Conservation (phyloP, 2,113 vertebrate species). For the Axis porcinus region DNA sequence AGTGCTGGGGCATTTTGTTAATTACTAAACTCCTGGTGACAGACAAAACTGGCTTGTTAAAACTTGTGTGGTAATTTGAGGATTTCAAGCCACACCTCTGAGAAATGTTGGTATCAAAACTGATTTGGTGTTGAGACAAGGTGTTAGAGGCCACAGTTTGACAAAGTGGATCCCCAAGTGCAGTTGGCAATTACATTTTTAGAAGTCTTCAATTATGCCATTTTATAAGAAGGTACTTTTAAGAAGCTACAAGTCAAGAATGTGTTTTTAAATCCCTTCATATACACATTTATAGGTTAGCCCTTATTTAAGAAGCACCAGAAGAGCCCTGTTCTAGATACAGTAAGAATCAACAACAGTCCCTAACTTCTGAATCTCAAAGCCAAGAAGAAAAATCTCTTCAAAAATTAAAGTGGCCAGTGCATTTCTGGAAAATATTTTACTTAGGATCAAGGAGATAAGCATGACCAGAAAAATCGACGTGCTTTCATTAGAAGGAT, state of each 20-base stretch:
- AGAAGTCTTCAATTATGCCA: conserved; percentile 63
- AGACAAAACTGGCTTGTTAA: conserved; percentile 86
- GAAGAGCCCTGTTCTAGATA: neutral
- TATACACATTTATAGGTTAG: neutral
- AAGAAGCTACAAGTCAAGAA: conserved; percentile 44
- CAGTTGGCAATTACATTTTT: conserved; percentile 72
- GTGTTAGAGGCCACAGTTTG: conserved; percentile 70
- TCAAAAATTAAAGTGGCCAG: neutral
- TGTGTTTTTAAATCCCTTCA: conserved; percentile 47
- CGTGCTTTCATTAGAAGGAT: neutral
- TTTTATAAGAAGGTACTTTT: conserved; percentile 47
- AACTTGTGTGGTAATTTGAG: conserved; percentile 92
- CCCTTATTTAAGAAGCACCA: neutral
- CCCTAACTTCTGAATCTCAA: neutral
- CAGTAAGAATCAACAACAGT: neutral
- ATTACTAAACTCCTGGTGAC: conserved; percentile 82
- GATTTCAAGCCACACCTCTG: conserved; percentile 90
- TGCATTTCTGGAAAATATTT: neutral
- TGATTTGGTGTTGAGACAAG: conserved; percentile 73
- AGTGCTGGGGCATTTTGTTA: conserved; percentile 77
- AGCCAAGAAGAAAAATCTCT: neutral
- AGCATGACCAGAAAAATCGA: neutral
- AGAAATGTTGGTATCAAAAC: conserved; percentile 83
- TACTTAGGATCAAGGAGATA: neutral
- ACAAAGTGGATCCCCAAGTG: conserved; percentile 72